Percentiles rank a stretch among this genome's conserved stretches.
phyloP scores from a whole-genome alignment of 2,113 vertebrate genomes.

The Laticauda laticaudata region DNA sequence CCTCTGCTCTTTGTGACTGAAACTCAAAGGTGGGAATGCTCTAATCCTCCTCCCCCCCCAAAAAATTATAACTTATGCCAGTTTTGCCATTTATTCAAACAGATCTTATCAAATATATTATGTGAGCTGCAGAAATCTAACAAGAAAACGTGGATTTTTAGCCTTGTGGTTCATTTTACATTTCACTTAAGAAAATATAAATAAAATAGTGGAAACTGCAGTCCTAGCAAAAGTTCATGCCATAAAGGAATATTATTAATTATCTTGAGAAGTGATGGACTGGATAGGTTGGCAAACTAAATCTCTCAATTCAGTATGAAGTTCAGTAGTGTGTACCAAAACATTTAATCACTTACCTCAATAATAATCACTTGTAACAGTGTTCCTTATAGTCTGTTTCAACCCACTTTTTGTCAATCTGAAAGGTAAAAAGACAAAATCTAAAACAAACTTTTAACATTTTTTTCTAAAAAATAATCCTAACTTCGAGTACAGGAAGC shows the following conservation, averaged over 20 bases:
- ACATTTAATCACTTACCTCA: conserved; percentile 50
- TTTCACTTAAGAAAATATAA: background rate
- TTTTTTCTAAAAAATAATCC: background rate
- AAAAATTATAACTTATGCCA: background rate
- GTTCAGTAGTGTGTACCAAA: background rate
- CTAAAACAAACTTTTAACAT: background rate
- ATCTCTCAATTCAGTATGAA: background rate
- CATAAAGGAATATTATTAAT: background rate
- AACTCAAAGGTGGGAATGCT: background rate
- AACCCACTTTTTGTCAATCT: conserved; percentile 67
- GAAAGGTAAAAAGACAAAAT: conserved; percentile 20
- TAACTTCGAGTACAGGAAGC: background rate
- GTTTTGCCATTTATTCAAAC: background rate
- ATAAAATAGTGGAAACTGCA: background rate
- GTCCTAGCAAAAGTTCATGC: background rate
- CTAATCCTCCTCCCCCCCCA: background rate
- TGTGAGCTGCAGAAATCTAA: background rate
- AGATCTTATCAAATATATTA: background rate
- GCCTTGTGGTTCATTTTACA: background rate
- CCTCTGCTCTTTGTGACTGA: background rate
- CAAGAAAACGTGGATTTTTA: background rate
- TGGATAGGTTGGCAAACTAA: background rate
- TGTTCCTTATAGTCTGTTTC: conserved; percentile 55
- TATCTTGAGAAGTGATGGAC: background rate
- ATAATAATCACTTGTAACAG: conserved; percentile 37